Evolutionary conservation across 2,113 vertebrate genomes (phyloP).

Genomic region (Axis porcinus): DNA sequence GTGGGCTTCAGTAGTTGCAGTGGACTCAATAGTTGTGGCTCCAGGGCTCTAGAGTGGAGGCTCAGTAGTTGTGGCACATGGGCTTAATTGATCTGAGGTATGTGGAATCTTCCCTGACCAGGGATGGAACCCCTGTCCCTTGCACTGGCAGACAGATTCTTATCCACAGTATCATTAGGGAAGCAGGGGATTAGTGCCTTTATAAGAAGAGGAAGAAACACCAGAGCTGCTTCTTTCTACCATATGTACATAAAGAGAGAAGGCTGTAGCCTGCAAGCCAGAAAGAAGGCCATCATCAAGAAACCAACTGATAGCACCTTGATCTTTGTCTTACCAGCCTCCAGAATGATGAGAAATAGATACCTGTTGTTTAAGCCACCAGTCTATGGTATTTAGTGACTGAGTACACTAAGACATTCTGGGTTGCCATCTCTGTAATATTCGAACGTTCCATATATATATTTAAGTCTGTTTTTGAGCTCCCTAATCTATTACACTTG

Average conservation of each 20-base stretch:
- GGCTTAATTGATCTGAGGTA: neutral
- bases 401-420: neutral
- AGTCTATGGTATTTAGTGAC: neutral
- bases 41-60: neutral
- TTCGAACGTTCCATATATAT: neutral
- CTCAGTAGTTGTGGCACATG: neutral
- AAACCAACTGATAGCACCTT: neutral
- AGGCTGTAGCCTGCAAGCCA: neutral
- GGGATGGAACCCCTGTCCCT: neutral
- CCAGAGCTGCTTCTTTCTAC: neutral
- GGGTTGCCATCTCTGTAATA: neutral
- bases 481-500: neutral
- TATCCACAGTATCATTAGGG: neutral
- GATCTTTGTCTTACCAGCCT: neutral
- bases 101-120: neutral
- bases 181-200: neutral
- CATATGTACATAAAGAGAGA: neutral
- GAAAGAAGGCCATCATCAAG: neutral
- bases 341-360: neutral
- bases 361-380: neutral
- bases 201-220: neutral
- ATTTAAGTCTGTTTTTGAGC: neutral
- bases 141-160: neutral
- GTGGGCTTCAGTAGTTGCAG: neutral
- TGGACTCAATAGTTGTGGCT: neutral